Conservation (phyloP, 2,113 vertebrate species). For the Cyrtonyx montezumae region DNA sequence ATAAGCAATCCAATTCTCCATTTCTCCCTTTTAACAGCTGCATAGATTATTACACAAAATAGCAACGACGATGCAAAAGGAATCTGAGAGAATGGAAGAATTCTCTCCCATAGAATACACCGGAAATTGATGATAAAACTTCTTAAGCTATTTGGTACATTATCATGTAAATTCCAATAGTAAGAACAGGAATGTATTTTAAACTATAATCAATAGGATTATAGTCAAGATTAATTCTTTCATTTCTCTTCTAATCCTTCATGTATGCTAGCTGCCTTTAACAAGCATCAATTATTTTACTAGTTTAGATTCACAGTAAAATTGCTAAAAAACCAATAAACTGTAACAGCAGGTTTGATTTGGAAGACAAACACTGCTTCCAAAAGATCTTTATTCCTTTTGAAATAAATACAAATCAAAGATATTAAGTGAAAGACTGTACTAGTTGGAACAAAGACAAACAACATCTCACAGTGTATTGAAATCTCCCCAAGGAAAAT, state of each 20-base stretch:
- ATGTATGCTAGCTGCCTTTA: not conserved
- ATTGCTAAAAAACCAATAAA: not conserved
- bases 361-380: not conserved
- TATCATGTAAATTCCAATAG: not conserved
- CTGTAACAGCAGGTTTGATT: not conserved
- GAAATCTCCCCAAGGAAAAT: not conserved
- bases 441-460: not conserved
- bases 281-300: not conserved
- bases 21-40: not conserved
- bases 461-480: not conserved
- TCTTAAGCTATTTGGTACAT: not conserved
- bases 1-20: not conserved
- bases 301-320: not conserved
- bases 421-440: not conserved
- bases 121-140: not conserved
- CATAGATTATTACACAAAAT: not conserved
- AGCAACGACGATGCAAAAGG: not conserved
- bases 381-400: not conserved
- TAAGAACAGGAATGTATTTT: not conserved
- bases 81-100: not conserved
- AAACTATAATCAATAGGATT: not conserved
- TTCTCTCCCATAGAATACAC: not conserved
- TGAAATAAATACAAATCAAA: not conserved
- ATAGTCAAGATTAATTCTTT: not conserved
- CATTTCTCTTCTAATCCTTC: not conserved